Evolutionary conservation across 2,888 invertebrate genomes (phyloP), one percentile per base, ranked within the genome.

Genomic region (Yponomeuta malinellus): DNA sequence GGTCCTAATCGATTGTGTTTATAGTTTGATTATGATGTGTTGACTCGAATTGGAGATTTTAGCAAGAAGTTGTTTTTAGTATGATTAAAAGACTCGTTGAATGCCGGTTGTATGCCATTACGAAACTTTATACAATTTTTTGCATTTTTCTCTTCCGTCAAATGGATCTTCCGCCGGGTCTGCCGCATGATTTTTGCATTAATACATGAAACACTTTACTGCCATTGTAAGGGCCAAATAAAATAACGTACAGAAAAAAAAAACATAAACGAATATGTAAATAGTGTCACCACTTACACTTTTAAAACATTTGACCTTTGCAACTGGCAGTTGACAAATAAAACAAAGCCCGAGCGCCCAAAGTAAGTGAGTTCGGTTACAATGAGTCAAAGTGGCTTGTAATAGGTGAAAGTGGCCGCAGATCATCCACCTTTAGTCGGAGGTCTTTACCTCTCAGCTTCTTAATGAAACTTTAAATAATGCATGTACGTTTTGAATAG

Each of bases 1-100:
- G 3, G 15, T 59, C 43, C 12, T 15, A 59, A 59, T 59, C 0
- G 52, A 59, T 59, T 12, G 52, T 15, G 3, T 59, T 59, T 59
- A 15, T 59, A 8, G 12, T 15, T 59, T 5, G 52, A 59, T 59
- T 12, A 59, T 59, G 4, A 52, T 33, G 15, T 59, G 52, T 15
- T 12, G 15, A 59, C 15, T 59, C 52, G 5, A 12, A 59, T 59
- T 12, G 4, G 2, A 59, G 52, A 59, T 59, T 59, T 59, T 59
- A 12, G 52, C 15, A 3, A 12, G 52, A 59, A 59, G 15, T 59
- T 12, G 52, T 59, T 59, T 59, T 59, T 12, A 15, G 15, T 59
- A 59, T 59, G 12, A 59, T 59, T 59, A 59, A 59, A 59, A 59
- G 52, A 59, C 52, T 59, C 52, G 52, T 59, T 59, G 52, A 59